Evolutionary conservation across 2,113 vertebrate species (phyloP), one percentile per base, ranked within the genome.

Genomic region (Daboia siamensis): DNA sequence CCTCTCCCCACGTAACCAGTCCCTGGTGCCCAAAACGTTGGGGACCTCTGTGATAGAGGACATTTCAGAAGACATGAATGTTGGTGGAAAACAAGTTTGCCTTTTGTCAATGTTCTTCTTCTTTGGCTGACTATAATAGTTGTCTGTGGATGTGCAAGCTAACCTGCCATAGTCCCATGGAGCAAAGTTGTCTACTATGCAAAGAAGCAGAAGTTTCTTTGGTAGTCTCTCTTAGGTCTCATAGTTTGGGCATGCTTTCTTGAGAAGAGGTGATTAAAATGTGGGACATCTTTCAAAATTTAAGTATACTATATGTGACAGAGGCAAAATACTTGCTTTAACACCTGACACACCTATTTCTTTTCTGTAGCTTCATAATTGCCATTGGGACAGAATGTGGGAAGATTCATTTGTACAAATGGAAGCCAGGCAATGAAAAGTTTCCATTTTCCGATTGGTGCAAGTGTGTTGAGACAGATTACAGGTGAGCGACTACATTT

Each of bases 341-440:
- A 33, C 56, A 55, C 56, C 86, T 48, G 91, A 91, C 24, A 54
- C 51, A 39, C 4, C 91, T 94, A 20, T 57, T 94, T 48, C 10
- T 96, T 91, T 94, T 93, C 87, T 20, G 29, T 55, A 99, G 99
- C 61, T 99, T 98, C 21, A 94, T 99, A 93, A 54, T 99, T 90
- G 98, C 98, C 15, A 95, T 98, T 91, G 99, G 99, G 61, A 97
- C 99, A 96, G 99, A 99, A 90, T 96, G 95, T 48, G 99, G 99
- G 87, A 98, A 96, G 94, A 98, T 99, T 94, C 87, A 96, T 46
- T 95, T 99, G 93, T 98, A 98, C 92, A 98, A 97, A 1, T 99
- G 99, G 99, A 98, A 96, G 87, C 97, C 97, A 80, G 95, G 93
- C 57, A 94, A 95, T 55, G 95, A 98, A 91, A 93, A 96, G 39